Base-by-base conservation (phyloP, 2,888 invertebrate genomes). In the Limulus polyphemus region DNA sequence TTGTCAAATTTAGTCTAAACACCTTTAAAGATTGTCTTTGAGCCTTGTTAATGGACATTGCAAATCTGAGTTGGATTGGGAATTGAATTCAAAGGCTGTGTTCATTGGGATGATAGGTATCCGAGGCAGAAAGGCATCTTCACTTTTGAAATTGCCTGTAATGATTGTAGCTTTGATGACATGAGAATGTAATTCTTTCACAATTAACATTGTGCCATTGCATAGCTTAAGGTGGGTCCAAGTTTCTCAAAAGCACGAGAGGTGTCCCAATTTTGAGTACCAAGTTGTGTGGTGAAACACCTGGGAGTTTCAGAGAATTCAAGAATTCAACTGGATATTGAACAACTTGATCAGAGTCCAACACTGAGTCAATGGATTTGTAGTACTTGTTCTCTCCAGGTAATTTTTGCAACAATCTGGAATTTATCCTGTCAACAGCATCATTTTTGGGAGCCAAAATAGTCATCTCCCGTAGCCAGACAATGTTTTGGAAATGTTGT, bases 141-240 rank as follows among this genome's bases (percentile, higher is more conserved):
- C 32, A 32, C 32, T 32, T 32, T 1, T 32, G 32, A 32, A 32
- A 32, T 32, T 32, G 32, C 32, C 3, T 32, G 3, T 32, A 32
- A 0, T 32, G 7, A 32, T 69, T 11, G 63, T 67, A 13, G 67
- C 68, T 57, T 67, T 65, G 17, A 71, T 62, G 17, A 71, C 46
- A 59, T 71, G 64, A 4, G n/a, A 49, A 60, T 59, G 62, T 49
- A 68, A 11, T 47, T 55, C 62, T 62, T 67, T 69, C 13, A 69
- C 63, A 10, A 56, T 46, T 48, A 74, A 64, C 47, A 69, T 63
- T 13, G 69, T 73, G 7, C 72, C 72, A 60, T 73, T 72, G 59
- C 69, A 68, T 12, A 67, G 59, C 57, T 54, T 17, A 46, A n/a
- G 62, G 67, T 55, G 60, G 62, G 57, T 64, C 60, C 10, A 70